These are phyloP conservation scores for Nibea coibor DNA, from an alignment of 2,113 vertebrate genomes.

Conservation along the genomic window DNA sequence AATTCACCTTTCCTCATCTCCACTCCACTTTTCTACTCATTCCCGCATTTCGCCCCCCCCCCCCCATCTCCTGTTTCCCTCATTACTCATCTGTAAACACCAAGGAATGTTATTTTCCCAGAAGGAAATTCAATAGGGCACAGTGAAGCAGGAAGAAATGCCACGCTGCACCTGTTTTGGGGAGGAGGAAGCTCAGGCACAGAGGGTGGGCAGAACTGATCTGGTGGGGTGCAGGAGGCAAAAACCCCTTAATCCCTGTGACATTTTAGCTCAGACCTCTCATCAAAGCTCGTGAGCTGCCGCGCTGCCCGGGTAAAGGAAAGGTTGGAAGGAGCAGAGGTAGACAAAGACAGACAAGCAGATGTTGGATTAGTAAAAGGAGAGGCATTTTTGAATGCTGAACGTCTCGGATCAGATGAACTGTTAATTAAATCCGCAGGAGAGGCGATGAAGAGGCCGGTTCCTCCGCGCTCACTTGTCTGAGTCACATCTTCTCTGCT, in stretches of 20 bases:
- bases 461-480: conserved; percentile 2
- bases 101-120: conserved; percentile 35
- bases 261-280: conserved; percentile 69
- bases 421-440: not conserved
- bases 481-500: conserved; percentile 13
- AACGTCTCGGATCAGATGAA: not conserved
- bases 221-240: conserved; percentile 62
- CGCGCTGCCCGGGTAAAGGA: conserved; percentile 20
- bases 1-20: conserved; percentile 9
- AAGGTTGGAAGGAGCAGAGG: conserved; percentile 6
- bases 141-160: conserved; percentile 50
- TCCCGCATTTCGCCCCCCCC: not conserved
- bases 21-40: not conserved
- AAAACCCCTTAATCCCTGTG: conserved; percentile 74
- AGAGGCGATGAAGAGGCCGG: not conserved
- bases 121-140: conserved; percentile 54
- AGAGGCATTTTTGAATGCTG: not conserved
- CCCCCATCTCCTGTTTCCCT: conserved; percentile 12
- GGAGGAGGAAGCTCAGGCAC: conserved; percentile 19
- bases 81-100: conserved; percentile 53
- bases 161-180: conserved; percentile 55
- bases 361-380: conserved; percentile 23
- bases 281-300: conserved; percentile 61
- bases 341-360: conserved; percentile 18
- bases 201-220: conserved; percentile 57